phyloP scores from a whole-genome alignment of 2,113 vertebrate species.

The Ptyas mucosa region DNA sequence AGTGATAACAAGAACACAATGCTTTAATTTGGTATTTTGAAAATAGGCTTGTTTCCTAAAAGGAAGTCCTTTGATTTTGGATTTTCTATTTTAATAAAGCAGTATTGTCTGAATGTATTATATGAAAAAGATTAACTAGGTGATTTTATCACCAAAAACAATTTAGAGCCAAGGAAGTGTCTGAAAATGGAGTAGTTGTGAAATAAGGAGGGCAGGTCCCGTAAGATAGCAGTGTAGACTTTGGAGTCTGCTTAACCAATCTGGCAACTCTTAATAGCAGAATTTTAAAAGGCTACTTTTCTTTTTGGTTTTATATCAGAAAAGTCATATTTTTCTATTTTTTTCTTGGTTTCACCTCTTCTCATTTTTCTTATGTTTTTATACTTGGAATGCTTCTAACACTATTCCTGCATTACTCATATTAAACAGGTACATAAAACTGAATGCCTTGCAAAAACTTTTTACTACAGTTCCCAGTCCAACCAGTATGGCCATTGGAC shows the following conservation, averaged over 20 bases:
- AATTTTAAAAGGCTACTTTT: not conserved
- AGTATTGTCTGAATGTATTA: not conserved
- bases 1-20: not conserved
- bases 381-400: not conserved
- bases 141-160: conserved; percentile 15
- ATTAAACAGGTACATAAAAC: not conserved
- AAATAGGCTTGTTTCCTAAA: conserved; percentile 9
- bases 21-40: not conserved
- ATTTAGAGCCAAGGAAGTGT: not conserved
- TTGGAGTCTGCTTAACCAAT: not conserved
- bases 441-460: not conserved
- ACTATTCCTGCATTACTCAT: not conserved
- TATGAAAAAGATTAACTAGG: not conserved
- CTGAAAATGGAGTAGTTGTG: not conserved
- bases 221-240: not conserved
- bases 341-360: not conserved
- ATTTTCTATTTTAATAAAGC: conserved; percentile 19
- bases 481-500: not conserved
- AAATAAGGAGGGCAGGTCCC: not conserved
- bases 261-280: not conserved
- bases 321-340: not conserved
- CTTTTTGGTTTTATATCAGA: not conserved
- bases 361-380: not conserved
- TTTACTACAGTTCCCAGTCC: not conserved
- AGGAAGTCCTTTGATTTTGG: conserved; percentile 22